These are phyloP conservation scores for Tetheella fluctuosa DNA, from an alignment of 2,888 invertebrate species.

Conservation along the genomic window DNA sequence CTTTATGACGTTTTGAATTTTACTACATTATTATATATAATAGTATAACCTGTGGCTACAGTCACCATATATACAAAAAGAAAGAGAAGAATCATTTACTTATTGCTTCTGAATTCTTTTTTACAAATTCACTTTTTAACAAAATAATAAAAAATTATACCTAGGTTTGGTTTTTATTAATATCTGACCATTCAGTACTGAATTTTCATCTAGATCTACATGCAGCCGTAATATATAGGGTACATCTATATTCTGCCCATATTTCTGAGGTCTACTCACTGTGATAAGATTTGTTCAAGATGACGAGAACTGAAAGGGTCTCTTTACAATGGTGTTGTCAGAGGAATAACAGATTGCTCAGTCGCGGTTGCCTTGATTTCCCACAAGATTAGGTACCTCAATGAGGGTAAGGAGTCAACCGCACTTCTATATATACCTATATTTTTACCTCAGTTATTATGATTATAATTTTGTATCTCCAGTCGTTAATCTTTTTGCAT, in stretches of 20 bases:
- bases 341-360: slow-evolving; percentile 68
- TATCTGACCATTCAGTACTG: slow-evolving; percentile 29
- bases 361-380: slow-evolving; percentile 70
- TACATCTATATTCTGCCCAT: slow-evolving; percentile 51
- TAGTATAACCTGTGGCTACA: too few species aligned
- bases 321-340: slow-evolving; percentile 51
- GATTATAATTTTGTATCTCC: slow-evolving; percentile 56
- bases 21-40: too few species aligned
- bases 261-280: slow-evolving; percentile 29
- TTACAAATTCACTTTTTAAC: not conserved
- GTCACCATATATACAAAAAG: too few species aligned
- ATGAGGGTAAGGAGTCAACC: slow-evolving; percentile 69
- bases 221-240: slow-evolving; percentile 35
- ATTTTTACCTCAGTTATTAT: slow-evolving; percentile 46
- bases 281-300: slow-evolving; percentile 32
- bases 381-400: slow-evolving; percentile 68
- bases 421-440: slow-evolving; percentile 46
- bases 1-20: too few species aligned
- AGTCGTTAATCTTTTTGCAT: slow-evolving; percentile 39
- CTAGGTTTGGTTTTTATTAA: slow-evolving; percentile 16
- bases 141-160: not conserved
- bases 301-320: slow-evolving; percentile 39
- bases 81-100: too few species aligned
- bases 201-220: slow-evolving; percentile 34
- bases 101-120: not conserved